phyloP scores from a whole-genome alignment of 1,140 invertebrate species.

The Drosophila sp. region DNA sequence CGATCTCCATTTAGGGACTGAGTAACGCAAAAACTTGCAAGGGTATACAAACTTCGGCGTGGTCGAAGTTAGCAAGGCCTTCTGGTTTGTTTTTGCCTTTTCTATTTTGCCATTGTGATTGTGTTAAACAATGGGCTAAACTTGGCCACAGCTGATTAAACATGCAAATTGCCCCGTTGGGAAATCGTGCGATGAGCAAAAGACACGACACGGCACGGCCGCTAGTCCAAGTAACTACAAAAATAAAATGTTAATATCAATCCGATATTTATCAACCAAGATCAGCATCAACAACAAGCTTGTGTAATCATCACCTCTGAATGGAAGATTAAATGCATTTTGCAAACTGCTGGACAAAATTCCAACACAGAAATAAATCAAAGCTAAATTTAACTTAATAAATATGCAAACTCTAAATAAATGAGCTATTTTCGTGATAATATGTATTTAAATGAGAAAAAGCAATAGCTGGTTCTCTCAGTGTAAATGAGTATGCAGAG shows the following conservation, averaged over 20 bases:
- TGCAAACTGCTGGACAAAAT: constrained; percentile 11
- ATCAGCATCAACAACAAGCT: constrained; percentile 55
- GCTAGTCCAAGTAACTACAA: constrained; percentile 40
- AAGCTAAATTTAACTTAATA: background rate
- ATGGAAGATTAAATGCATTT: constrained; percentile 12
- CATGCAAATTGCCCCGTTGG: constrained; percentile 66
- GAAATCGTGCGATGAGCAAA: constrained; percentile 68
- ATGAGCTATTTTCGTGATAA: background rate
- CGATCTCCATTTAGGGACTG: too few relatives aligned
- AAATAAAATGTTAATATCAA: constrained; percentile 66
- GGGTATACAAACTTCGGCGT: too few relatives aligned
- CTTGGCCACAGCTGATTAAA: constrained; percentile 73
- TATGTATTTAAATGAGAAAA: background rate
- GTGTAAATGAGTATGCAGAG: background rate
- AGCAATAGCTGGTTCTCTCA: background rate
- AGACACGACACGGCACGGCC: constrained; percentile 52
- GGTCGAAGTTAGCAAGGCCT: too few relatives aligned
- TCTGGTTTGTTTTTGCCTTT: constrained; percentile 18
- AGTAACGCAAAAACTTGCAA: too few relatives aligned
- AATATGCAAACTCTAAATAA: background rate
- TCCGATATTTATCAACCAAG: constrained; percentile 65
- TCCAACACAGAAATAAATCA: background rate
- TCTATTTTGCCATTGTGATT: constrained; percentile 48
- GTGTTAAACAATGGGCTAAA: constrained; percentile 66
- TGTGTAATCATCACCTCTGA: constrained; percentile 47